Base-by-base conservation (phyloP, 2,113 vertebrate species). In the Lontra canadensis region DNA sequence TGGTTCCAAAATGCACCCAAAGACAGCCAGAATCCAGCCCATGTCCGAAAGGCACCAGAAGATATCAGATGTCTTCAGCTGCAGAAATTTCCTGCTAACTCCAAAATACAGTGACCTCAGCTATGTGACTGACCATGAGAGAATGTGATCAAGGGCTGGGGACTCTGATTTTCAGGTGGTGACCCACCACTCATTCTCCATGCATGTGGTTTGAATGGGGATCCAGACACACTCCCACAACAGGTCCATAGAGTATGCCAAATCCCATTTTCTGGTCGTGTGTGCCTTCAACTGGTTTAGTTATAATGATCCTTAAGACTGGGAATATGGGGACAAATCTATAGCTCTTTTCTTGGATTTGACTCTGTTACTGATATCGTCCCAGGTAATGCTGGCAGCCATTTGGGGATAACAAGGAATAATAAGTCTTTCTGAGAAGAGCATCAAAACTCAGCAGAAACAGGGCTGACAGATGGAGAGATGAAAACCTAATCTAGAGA, bases 11-110 rank as follows among this genome's bases (percentile, higher is more conserved):
- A 99, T 13, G 57, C 95, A 95, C 7, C 98, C 97, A 88, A 99
- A 0, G 1, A 97, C 11, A 61, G 98, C 95, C 49, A 99, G 6
- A 88, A 99, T 97, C 99, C 99, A 99, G 79, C 99, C 99, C 1
- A 99, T 99, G 96, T 99, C 99, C 44, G 99, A 98, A 31, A 98
- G 94, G 96, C 98, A 98, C 99, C 99, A 99, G 36, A 99, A 4
- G 11, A 98, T 0, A 1, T 99, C 98, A 12, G 97, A 95, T 0
- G 98, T 76, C 25, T 98, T 98, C 69, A 99, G 2, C 94, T 97
- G 81, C 94, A 98, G 5, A 69, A 97, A 11, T 97, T 98, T 17
- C 98, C 98, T 98, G 95, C 97, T 98, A 83, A 94, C 96, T 98
- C 97, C 93, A 97, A 97, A 97, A 97, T 9, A 92, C 13, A 93